Evolutionary conservation across 92 coral and sea anemone genomes (phyloP).

Genomic region (Phenganax stokvisi): DNA sequence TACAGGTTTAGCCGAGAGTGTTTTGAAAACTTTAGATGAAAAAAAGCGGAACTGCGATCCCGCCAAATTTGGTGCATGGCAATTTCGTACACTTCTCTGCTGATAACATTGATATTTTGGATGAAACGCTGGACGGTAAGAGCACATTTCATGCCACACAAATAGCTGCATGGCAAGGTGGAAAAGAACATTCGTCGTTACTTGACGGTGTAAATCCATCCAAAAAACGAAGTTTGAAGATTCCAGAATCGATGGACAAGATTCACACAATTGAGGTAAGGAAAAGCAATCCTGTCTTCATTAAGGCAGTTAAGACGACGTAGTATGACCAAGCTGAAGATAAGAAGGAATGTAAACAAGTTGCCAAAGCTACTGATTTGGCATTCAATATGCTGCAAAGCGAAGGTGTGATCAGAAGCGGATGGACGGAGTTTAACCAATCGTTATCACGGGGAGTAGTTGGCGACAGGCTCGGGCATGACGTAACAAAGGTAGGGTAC

Average conservation of each 20-base stretch:
- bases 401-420: constrained; percentile 25
- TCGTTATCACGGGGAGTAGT: constrained; percentile 30
- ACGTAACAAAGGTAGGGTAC: constrained; percentile 51
- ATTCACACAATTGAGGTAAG: constrained; percentile 31
- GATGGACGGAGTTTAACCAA: constrained; percentile 54
- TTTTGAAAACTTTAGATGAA: constrained; percentile 27
- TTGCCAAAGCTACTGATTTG: constrained; percentile 53
- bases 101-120: constrained; percentile 54
- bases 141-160: constrained; percentile 58
- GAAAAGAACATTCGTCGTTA: constrained; percentile 8
- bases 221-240: constrained; percentile 14
- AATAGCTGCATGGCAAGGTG: constrained; percentile 57
- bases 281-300: constrained; percentile 42
- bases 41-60: constrained; percentile 41
- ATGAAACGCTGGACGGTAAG: constrained; percentile 51
- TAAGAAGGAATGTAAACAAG: constrained; percentile 10
- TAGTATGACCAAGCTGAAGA: constrained; percentile 48
- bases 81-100: constrained; percentile 49
- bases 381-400: constrained; percentile 48
- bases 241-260: constrained; percentile 51
- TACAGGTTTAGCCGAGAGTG: constrained; percentile 48
- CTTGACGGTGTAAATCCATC: constrained; percentile 44
- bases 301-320: constrained; percentile 33
- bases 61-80: constrained; percentile 42
- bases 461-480: not conserved